Conservation (phyloP, 2,113 vertebrate species). For the Sander lucioperca region DNA sequence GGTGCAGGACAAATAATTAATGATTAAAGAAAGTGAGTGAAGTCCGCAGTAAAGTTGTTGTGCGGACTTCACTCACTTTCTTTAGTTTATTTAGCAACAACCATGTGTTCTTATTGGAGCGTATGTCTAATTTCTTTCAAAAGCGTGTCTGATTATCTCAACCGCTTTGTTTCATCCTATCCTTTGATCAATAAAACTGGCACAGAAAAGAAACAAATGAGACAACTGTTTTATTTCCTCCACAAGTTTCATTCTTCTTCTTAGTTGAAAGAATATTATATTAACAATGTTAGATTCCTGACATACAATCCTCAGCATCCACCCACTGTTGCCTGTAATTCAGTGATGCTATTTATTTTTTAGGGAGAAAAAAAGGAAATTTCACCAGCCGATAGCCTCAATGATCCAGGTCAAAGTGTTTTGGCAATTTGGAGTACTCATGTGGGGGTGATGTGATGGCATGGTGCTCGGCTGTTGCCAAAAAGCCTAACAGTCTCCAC, state of each 20-base stretch:
- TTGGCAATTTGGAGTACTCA: conserved; percentile 30
- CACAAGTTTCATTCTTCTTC: not conserved
- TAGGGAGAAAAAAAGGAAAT: not conserved
- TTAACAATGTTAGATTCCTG: conserved; percentile 12
- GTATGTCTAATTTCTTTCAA: conserved; percentile 22
- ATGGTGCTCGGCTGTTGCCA: conserved; percentile 16
- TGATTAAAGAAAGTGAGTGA: too few relatives aligned
- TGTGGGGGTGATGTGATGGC: conserved; percentile 34
- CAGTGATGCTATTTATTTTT: conserved; percentile 34
- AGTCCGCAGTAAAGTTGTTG: too few relatives aligned
- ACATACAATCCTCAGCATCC: not conserved
- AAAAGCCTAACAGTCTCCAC: conserved; percentile 35
- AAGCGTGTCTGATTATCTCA: conserved; percentile 21
- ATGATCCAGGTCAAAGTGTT: conserved; percentile 39
- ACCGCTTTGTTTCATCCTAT: conserved; percentile 16
- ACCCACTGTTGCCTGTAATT: conserved; percentile 16
- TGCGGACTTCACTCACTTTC: too few relatives aligned
- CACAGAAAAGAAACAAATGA: conserved; percentile 37
- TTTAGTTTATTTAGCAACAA: conserved; percentile 33
- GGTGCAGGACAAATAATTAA: too few relatives aligned
- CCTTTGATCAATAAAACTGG: conserved; percentile 41
- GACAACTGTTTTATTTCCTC: conserved; percentile 6
- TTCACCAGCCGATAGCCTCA: conserved; percentile 10
- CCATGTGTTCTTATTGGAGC: conserved; percentile 35
- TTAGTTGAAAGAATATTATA: conserved; percentile 1